A percentile compares a stretch with the other conserved stretches of the same genome.
Conservation (phyloP, 2,888 invertebrate species). For the Dicycla oo region DNA sequence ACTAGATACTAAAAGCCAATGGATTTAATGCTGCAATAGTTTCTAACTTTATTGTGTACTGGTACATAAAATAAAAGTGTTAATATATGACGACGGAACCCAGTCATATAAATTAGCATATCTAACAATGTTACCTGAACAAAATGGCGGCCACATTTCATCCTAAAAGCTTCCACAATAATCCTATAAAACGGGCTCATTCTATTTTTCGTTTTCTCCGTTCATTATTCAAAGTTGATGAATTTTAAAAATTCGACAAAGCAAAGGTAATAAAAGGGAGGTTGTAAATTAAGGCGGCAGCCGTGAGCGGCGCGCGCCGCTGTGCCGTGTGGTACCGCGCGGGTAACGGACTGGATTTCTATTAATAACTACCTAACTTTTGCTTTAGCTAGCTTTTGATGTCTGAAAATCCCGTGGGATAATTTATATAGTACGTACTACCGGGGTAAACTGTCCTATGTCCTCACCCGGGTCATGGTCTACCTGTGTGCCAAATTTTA, state of each 20-base stretch:
- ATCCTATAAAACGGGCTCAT: conserved; percentile 52
- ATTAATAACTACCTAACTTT: not conserved
- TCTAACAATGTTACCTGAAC: conserved; percentile 58
- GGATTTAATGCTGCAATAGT: not conserved
- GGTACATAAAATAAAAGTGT: conserved; percentile 24
- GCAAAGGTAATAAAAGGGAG: conserved; percentile 47
- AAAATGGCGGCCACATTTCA: conserved; percentile 48
- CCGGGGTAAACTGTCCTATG: not conserved
- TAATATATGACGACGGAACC: conserved; percentile 32
- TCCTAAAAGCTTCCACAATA: conserved; percentile 51
- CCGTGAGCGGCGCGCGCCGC: not conserved
- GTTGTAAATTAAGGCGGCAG: conserved; percentile 40
- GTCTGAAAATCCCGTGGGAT: too few relatives aligned
- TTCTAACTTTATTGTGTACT: conserved; percentile 9
- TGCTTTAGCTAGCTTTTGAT: too few relatives aligned
- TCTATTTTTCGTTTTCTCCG: conserved; percentile 51
- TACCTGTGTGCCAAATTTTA: not conserved
- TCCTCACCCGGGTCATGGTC: not conserved
- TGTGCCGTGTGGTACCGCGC: not conserved
- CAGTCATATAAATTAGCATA: conserved; percentile 54
- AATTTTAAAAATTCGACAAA: conserved; percentile 58
- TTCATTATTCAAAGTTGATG: conserved; percentile 58
- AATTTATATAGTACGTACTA: too few relatives aligned
- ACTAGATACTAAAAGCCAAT: not conserved
- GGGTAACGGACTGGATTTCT: not conserved